Conservation (phyloP, 2,113 vertebrate species). For the Halichoeres trimaculatus region DNA sequence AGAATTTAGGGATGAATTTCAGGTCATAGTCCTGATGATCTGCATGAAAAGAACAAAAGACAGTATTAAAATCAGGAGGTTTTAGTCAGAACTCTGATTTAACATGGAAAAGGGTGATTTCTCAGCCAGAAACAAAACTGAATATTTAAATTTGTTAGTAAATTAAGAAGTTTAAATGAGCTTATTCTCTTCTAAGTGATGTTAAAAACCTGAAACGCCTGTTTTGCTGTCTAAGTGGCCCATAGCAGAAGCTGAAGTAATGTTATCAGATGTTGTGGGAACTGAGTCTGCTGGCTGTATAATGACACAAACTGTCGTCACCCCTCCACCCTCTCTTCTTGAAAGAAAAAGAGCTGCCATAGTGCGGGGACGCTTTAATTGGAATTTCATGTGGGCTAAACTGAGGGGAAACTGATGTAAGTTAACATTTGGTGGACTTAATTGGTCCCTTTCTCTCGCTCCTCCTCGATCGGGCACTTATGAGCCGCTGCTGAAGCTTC, state of each 20-base stretch:
- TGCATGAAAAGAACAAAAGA: no score
- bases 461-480: constrained; percentile 85
- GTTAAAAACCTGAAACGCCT: neutral
- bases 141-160: no score
- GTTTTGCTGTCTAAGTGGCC: constrained; percentile 8
- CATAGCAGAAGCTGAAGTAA: neutral
- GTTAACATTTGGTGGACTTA: constrained; percentile 99
- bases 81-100: no score
- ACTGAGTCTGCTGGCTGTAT: constrained; percentile 50
- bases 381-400: constrained; percentile 99
- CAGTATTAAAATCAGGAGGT: no score
- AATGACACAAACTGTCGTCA: constrained; percentile 91
- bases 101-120: no score
- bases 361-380: constrained; percentile 96
- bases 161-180: no score
- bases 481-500: constrained; percentile 90
- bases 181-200: no score
- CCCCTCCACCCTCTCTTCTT: constrained; percentile 70
- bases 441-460: constrained; percentile 93
- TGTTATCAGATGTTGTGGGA: constrained; percentile 60
- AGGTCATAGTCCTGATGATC: no score
- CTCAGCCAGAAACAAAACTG: no score
- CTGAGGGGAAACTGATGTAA: constrained; percentile 94
- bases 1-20: no score
- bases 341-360: constrained; percentile 79